Percentiles rank a stretch among this genome's conserved stretches.
Conservation (phyloP, 1,140 invertebrate species). For the Orius insidiosus region DNA sequence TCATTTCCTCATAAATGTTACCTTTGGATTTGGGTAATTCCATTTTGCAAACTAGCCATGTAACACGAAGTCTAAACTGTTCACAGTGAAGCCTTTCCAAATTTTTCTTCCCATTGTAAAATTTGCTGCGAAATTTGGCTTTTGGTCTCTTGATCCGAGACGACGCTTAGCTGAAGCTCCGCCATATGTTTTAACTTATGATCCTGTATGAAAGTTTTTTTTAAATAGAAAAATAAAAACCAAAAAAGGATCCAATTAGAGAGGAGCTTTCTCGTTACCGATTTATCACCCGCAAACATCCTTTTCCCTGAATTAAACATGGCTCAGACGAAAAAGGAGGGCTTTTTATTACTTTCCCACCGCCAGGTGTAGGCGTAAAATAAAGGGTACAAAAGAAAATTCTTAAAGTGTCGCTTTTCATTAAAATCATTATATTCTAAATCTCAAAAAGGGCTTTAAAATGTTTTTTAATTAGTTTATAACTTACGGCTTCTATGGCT, state of each 20-base stretch:
- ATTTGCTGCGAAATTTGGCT: conserved; percentile 86
- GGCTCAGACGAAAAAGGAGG: background rate
- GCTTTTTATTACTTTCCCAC: no score
- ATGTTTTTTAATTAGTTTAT: no score
- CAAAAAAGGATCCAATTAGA: conserved; percentile 12
- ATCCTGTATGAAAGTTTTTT: conserved; percentile 46
- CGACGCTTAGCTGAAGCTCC: conserved; percentile 85
- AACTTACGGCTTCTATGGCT: conserved; percentile 90
- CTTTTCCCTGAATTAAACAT: background rate
- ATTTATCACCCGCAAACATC: background rate
- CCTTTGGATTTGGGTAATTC: conserved; percentile 94
- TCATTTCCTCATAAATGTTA: conserved; percentile 26
- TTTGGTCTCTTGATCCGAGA: conserved; percentile 76
- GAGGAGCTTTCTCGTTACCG: background rate
- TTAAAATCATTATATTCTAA: no score
- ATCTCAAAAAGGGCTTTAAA: no score
- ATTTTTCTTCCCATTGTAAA: conserved; percentile 90
- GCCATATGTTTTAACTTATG: conserved; percentile 95
- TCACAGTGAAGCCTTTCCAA: conserved; percentile 90
- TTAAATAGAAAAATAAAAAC: conserved; percentile 4
- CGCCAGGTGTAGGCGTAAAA: no score
- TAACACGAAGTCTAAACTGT: conserved; percentile 88
- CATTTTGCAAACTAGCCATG: conserved; percentile 88
- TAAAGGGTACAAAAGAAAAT: no score
- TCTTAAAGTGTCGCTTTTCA: no score